phyloP scores from a whole-genome alignment of 1,140 invertebrate species.

The Drosophila nikananu region DNA sequence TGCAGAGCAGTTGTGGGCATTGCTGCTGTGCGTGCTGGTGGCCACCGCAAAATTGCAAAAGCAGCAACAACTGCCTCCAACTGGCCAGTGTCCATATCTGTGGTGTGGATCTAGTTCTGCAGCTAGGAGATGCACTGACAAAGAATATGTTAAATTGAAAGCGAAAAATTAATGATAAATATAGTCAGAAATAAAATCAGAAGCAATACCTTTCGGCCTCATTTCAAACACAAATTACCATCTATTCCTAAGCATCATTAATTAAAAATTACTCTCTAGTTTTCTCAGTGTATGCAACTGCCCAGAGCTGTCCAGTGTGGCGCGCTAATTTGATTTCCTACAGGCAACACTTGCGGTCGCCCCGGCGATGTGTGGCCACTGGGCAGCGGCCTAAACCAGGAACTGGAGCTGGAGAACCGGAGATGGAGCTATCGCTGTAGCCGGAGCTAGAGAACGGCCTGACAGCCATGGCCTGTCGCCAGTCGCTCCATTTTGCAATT shows the following conservation, averaged over 20 bases:
- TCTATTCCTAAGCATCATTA: neutral
- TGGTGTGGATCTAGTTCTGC: slow-evolving; percentile 41
- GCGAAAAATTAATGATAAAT: neutral
- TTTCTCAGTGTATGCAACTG: neutral
- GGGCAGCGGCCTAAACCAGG: slow-evolving; percentile 22
- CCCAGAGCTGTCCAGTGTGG: slow-evolving; percentile 54
- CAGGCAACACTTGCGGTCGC: slow-evolving; percentile 76
- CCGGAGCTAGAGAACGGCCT: slow-evolving; percentile 31
- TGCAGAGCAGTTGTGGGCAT: slow-evolving; percentile 40
- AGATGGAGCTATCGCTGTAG: slow-evolving; percentile 14
- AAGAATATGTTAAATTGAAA: neutral
- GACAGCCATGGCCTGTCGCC: slow-evolving; percentile 50
- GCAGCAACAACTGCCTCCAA: slow-evolving; percentile 30
- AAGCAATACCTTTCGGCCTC: neutral
- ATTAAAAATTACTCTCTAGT: too few relatives aligned
- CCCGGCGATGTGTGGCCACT: slow-evolving; percentile 39
- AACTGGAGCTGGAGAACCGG: slow-evolving; percentile 5
- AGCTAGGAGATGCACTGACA: slow-evolving; percentile 27
- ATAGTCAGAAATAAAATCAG: neutral
- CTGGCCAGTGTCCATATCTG: slow-evolving; percentile 45
- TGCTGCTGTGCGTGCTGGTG: slow-evolving; percentile 49
- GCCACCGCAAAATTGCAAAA: slow-evolving; percentile 35
- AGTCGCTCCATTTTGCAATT: slow-evolving; percentile 78
- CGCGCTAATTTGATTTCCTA: slow-evolving; percentile 80
- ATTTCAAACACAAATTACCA: neutral